Base-by-base conservation (phyloP, 2,113 vertebrate genomes). In the Rhynchomys soricoides region DNA sequence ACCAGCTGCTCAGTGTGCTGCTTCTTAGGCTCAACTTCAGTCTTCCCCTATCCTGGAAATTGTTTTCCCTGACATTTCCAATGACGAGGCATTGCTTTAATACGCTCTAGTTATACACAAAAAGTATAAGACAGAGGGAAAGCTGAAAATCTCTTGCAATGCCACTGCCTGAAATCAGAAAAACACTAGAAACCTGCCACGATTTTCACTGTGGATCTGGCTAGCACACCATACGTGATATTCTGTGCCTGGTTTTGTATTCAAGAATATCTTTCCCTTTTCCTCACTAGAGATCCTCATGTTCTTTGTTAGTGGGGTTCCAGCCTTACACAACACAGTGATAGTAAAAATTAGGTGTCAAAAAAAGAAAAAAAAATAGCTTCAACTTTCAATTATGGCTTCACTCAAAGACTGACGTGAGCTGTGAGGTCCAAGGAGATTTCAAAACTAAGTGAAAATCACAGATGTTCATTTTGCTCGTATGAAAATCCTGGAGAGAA, bases 391-490 rank as follows among this genome's bases (percentile, higher is more conserved):
- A 55, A 73, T 87, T 95, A 94, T 0, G 21, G 70, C 88, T 95
- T n/a, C 55, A 73, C 66, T 90, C 22, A 89, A 94, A 94, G 81
- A 68, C 7, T 5, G 37, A 82, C 31, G 64, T 77, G 81, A 88
- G 19, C 43, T 73, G 15, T 34, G 48, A 77, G 68, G n/a, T 90
- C 75, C n/a, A 75, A 93, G 68, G 13, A 2, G 55, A 86, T 93
- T 92, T 96, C 50, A 91, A 96, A 97, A 89, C 89, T 79, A 94
- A 96, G 78, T 19, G 12, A 87, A 82, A 95, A 12, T 55, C 62
- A 90, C 73, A 94, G 90, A 24, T 5, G 4, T 77, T 90, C 93
- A 89, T 64, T 50, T 96, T 78, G 37, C 77, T 40, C 74, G 68
- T 11, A 85, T 5, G 16, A 91, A 97, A 93, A 52, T 5, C 22